phyloP scores from a whole-genome alignment of 2,797 vertebrate genomes.

The Chelmon rostratus region DNA sequence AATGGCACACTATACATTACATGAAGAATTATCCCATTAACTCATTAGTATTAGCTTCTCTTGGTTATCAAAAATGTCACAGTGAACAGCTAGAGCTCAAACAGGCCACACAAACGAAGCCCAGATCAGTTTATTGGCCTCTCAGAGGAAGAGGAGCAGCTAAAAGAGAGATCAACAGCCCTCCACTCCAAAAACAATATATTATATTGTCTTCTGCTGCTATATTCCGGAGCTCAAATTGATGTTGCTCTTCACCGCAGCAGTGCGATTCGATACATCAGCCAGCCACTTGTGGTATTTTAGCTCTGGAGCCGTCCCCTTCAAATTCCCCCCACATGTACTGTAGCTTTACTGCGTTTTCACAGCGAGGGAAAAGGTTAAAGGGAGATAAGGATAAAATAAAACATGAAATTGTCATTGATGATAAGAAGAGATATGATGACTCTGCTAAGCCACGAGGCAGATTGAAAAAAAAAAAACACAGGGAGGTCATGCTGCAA shows the following conservation, averaged over 20 bases:
- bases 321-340: slow-evolving; percentile 22
- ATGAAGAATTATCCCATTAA: neutral
- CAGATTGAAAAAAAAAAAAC: slow-evolving; percentile 21
- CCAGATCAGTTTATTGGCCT: slow-evolving; percentile 26
- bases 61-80: slow-evolving; percentile 2
- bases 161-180: slow-evolving; percentile 34
- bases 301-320: slow-evolving; percentile 26
- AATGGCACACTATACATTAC: too few species aligned
- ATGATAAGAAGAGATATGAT: slow-evolving; percentile 50
- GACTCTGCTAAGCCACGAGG: slow-evolving; percentile 30
- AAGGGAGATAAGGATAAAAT: slow-evolving; percentile 46
- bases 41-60: slow-evolving; percentile 2
- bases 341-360: slow-evolving; percentile 22
- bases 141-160: slow-evolving; percentile 10
- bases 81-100: neutral
- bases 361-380: slow-evolving; percentile 22
- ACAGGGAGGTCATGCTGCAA: slow-evolving; percentile 20
- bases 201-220: slow-evolving; percentile 41
- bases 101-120: slow-evolving; percentile 27
- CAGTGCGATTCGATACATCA: slow-evolving; percentile 43
- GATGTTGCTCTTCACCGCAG: slow-evolving; percentile 32
- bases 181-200: slow-evolving; percentile 30
- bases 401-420: slow-evolving; percentile 46
- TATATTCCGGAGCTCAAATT: slow-evolving; percentile 33
- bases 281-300: slow-evolving; percentile 30